These are phyloP conservation scores for Agrilus planipennis DNA, from an alignment of 1,140 invertebrate species.

Conservation along the genomic window DNA sequence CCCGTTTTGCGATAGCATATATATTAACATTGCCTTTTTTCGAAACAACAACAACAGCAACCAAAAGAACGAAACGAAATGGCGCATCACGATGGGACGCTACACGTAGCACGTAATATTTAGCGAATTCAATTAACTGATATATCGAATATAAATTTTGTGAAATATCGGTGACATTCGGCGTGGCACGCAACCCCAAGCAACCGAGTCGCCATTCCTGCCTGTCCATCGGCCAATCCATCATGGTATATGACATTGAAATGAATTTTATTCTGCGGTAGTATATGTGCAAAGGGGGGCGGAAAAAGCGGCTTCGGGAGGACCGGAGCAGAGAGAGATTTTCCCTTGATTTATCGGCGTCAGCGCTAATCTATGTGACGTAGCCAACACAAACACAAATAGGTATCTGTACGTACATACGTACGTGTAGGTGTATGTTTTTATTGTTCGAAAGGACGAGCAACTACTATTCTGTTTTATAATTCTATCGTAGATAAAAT, in stretches of 20 bases:
- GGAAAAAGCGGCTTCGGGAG: conserved; percentile 3
- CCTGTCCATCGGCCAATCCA: conserved; percentile 27
- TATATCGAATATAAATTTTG: conserved; percentile 26
- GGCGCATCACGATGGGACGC: too few species aligned
- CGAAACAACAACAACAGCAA: too few species aligned
- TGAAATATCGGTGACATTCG: conserved; percentile 22
- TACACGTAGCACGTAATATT: too few species aligned
- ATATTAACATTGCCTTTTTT: too few species aligned
- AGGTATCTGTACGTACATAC: too few species aligned
- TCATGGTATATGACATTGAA: conserved; percentile 28
- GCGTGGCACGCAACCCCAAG: conserved; percentile 8
- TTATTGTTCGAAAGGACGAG: conserved; percentile 34
- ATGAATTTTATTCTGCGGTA: conserved; percentile 32
- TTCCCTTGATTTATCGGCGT: conserved; percentile 34
- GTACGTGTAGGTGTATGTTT: too few species aligned
- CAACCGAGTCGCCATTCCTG: conserved; percentile 19
- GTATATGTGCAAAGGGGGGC: conserved; percentile 14
- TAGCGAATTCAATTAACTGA: conserved; percentile 28
- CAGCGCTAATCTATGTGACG: conserved; percentile 34
- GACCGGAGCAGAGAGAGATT: conserved; percentile 25
- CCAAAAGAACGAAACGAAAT: too few species aligned
- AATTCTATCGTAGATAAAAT: conserved; percentile 35
- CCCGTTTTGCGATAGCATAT: too few species aligned
- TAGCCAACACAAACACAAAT: too few species aligned
- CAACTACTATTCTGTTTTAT: conserved; percentile 30